Evolutionary conservation across 2,888 invertebrate species (phyloP).

Genomic region (Biston stratarius): DNA sequence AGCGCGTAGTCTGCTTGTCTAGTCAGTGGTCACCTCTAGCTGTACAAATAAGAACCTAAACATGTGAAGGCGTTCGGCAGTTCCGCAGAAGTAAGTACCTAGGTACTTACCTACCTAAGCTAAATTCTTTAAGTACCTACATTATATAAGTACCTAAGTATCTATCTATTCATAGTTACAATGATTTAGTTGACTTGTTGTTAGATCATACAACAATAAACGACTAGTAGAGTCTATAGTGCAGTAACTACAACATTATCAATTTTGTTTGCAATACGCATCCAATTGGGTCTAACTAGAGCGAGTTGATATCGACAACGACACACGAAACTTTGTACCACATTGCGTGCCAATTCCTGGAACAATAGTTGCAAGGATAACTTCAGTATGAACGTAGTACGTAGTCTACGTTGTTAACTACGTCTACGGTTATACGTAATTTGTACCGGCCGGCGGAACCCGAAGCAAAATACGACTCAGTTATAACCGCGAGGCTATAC

Average conservation of each 20-base stretch:
- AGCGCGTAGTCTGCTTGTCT: too few species aligned
- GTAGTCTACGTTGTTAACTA: slow-evolving; percentile 44
- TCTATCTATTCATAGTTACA: background rate
- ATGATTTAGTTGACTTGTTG: slow-evolving; percentile 19
- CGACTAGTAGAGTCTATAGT: slow-evolving; percentile 10
- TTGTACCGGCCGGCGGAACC: slow-evolving; percentile 55
- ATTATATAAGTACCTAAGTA: too few species aligned
- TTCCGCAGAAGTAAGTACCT: too few species aligned
- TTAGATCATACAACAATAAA: slow-evolving; percentile 7
- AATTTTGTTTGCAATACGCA: slow-evolving; percentile 52
- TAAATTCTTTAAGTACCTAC: too few species aligned
- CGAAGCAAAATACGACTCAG: slow-evolving; percentile 68
- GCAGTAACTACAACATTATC: slow-evolving; percentile 45
- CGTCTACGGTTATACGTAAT: slow-evolving; percentile 58
- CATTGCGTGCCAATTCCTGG: slow-evolving; percentile 54
- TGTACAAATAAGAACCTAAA: too few species aligned
- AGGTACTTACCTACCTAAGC: background rate
- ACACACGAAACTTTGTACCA: slow-evolving; percentile 35
- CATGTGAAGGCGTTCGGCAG: too few species aligned
- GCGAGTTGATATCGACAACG: slow-evolving; percentile 25
- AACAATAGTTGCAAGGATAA: slow-evolving; percentile 50
- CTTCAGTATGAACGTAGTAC: slow-evolving; percentile 41
- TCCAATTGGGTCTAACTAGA: slow-evolving; percentile 50
- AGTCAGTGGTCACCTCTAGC: too few species aligned
- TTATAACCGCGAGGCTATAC: slow-evolving; percentile 70